phyloP scores from a whole-genome alignment of 1,140 invertebrate genomes.

The Mactra quadrangularis region DNA sequence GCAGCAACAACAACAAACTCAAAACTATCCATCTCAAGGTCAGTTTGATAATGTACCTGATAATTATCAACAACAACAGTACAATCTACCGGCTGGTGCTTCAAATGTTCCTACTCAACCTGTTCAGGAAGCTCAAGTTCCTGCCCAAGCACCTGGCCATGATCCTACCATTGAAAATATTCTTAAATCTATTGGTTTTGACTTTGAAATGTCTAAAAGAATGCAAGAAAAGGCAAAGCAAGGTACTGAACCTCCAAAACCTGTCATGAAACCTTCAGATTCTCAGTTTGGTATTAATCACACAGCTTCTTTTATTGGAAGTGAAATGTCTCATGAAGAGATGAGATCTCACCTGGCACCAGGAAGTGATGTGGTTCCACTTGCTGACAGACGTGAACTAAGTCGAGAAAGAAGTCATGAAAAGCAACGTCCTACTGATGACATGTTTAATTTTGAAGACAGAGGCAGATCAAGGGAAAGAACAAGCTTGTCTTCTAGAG shows the following conservation, averaged over 20 bases:
- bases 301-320: constrained; percentile 78
- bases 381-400: background rate
- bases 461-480: constrained; percentile 28
- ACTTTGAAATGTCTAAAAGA: constrained; percentile 82
- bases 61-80: background rate
- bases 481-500: background rate
- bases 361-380: background rate
- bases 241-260: constrained; percentile 11
- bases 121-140: constrained; percentile 6
- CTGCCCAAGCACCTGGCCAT: constrained; percentile 54
- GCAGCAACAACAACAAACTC: constrained; percentile 27
- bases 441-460: constrained; percentile 13
- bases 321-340: constrained; percentile 68
- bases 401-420: background rate
- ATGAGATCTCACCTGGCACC: constrained; percentile 47
- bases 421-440: background rate
- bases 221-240: constrained; percentile 81
- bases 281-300: constrained; percentile 73
- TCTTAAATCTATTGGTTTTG: constrained; percentile 82
- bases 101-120: background rate
- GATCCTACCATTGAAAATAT: constrained; percentile 83
- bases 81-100: background rate
- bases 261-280: constrained; percentile 66
- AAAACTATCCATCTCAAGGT: background rate
- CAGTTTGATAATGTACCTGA: constrained; percentile 12